Evolutionary conservation across 2,888 invertebrate species (phyloP).

Genomic region (Andricus curvator): DNA sequence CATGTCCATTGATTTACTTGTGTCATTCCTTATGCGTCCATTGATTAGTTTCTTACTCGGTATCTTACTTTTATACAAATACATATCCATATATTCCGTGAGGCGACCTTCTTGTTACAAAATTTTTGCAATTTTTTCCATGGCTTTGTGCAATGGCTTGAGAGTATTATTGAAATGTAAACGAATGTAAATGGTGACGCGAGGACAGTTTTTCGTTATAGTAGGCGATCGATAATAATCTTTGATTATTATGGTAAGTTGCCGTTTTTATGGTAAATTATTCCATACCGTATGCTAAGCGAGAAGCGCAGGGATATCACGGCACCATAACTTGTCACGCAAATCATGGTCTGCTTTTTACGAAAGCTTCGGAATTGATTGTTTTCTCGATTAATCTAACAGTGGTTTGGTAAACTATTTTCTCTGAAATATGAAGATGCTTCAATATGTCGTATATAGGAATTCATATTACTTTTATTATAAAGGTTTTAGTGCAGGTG

Average conservation of each 20-base stretch:
- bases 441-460: background rate
- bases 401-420: background rate
- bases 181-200: constrained; percentile 37
- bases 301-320: constrained; percentile 3
- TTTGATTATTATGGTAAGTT: constrained; percentile 38
- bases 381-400: background rate
- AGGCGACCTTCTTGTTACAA: constrained; percentile 5
- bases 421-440: background rate
- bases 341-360: constrained; percentile 14
- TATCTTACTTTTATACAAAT: background rate
- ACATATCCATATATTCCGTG: constrained; percentile 1
- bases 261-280: constrained; percentile 38
- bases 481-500: background rate
- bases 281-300: background rate
- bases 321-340: constrained; percentile 17
- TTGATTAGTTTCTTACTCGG: constrained; percentile 1
- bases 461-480: background rate
- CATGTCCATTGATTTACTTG: constrained; percentile 13
- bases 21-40: constrained; percentile 1
- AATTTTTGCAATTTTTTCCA: background rate
- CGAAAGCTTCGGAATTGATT: background rate
- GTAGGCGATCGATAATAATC: constrained; percentile 34
- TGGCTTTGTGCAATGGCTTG: constrained; percentile 10
- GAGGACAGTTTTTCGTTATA: constrained; percentile 23
- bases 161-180: constrained; percentile 36